phyloP scores from a whole-genome alignment of 2,797 vertebrate genomes.

The Lagocephalus sceleratus region DNA sequence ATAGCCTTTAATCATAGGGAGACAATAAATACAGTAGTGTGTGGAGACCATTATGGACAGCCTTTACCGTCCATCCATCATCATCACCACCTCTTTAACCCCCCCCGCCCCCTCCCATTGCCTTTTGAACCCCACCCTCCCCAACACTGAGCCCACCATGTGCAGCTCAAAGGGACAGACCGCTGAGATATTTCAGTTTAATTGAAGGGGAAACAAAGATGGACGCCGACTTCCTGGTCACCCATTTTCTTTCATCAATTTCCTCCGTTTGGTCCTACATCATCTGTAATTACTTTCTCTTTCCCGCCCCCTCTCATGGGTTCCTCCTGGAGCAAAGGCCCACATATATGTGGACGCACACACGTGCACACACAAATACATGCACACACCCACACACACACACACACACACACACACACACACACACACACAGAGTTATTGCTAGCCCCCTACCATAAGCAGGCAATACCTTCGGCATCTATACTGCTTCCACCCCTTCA shows the following conservation, averaged over 20 bases:
- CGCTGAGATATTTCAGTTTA: conserved; percentile 69
- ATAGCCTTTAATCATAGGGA: conserved; percentile 6
- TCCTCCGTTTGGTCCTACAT: conserved; percentile 71
- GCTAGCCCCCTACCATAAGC: conserved; percentile 57
- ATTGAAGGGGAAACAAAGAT: conserved; percentile 72
- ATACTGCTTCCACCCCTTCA: conserved; percentile 52
- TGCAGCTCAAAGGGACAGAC: conserved; percentile 48
- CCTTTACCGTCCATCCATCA: conserved; percentile 43
- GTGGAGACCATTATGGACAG: conserved; percentile 20
- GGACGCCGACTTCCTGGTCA: conserved; percentile 64
- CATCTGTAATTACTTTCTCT: conserved; percentile 72
- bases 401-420: conserved; percentile 27
- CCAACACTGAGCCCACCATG: conserved; percentile 26
- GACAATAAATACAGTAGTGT: conserved; percentile 17
- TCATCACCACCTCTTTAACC: conserved; percentile 23
- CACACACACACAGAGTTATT: conserved; percentile 40
- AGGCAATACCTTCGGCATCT: conserved; percentile 67
- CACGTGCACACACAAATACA: conserved; percentile 21
- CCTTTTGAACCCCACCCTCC: conserved; percentile 7
- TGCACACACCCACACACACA: conserved; percentile 34
- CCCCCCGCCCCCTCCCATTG: conserved; percentile 5
- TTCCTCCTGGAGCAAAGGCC: conserved; percentile 41
- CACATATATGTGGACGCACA: conserved; percentile 19
- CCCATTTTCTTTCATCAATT: conserved; percentile 75
- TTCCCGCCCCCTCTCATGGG: conserved; percentile 51